Percentiles rank a stretch among this genome's conserved stretches.
Evolutionary conservation across 2,797 vertebrate species (phyloP).

Genomic region (Acipenser oxyrinchus): DNA sequence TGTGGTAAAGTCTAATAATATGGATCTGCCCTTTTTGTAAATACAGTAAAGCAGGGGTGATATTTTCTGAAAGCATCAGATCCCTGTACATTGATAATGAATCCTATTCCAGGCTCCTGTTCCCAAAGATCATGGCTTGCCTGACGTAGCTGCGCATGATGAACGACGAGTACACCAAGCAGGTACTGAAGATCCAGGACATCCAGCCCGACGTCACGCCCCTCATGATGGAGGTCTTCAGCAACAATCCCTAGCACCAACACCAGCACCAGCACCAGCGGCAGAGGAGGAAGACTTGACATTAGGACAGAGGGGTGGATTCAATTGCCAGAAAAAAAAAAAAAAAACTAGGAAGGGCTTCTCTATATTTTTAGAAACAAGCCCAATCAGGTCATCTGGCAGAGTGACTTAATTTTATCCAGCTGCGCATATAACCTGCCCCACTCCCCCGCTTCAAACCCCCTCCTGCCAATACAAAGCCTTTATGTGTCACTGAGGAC

Average conservation of each 20-base stretch:
- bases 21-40: no score
- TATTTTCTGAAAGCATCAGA: background rate
- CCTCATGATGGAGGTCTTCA: slow-evolving; percentile 64
- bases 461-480: no score
- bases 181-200: slow-evolving; percentile 64
- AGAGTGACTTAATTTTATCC: background rate
- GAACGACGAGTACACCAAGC: slow-evolving; percentile 61
- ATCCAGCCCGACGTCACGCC: slow-evolving; percentile 61
- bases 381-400: background rate
- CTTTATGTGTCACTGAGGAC: no score
- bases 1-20: no score
- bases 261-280: background rate
- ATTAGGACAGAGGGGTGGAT: background rate
- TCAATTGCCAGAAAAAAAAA: background rate
- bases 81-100: no score
- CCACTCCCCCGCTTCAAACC: no score
- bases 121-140: slow-evolving; percentile 63
- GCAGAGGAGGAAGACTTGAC: background rate
- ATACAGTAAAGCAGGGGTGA: no score
- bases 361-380: background rate
- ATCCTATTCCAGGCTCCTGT: slow-evolving; percentile 54
- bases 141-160: slow-evolving; percentile 67
- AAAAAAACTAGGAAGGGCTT: background rate
- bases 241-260: slow-evolving; percentile 32
- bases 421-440: background rate